Evolutionary conservation across 2,113 vertebrate species (phyloP).

Genomic region (Columba janthina): DNA sequence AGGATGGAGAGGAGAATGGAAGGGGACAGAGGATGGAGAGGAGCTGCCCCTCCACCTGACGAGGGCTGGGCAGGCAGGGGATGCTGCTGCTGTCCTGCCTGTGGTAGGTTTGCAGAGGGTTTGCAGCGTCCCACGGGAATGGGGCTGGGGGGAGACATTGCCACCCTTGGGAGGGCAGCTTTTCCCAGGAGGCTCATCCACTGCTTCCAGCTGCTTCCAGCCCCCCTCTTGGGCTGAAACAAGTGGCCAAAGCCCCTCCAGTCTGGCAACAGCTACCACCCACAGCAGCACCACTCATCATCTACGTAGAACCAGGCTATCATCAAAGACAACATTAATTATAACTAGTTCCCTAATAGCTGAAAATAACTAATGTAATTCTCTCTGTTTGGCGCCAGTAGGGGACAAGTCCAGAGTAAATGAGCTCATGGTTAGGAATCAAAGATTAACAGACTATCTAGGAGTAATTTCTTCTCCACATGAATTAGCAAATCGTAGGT

Average conservation of each 20-base stretch:
- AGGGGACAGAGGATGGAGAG: neutral
- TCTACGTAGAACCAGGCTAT: neutral
- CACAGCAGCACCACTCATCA: accelerated
- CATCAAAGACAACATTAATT: constrained; percentile 3
- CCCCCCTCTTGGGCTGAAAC: neutral
- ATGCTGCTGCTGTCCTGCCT: too few relatives aligned
- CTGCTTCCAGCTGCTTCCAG: neutral
- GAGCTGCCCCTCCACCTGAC: accelerated
- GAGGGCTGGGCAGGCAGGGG: neutral
- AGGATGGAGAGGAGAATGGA: neutral
- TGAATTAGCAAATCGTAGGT: constrained; percentile 59
- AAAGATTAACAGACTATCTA: constrained; percentile 59
- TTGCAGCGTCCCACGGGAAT: neutral
- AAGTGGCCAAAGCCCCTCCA: neutral
- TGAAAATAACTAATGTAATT: constrained; percentile 4
- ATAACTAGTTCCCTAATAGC: constrained; percentile 23
- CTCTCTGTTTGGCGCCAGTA: constrained; percentile 14
- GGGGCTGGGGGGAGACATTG: accelerated
- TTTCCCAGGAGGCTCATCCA: neutral
- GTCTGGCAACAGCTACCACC: neutral
- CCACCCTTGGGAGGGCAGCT: neutral
- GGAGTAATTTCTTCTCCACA: constrained; percentile 61
- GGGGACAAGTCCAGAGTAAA: constrained; percentile 57
- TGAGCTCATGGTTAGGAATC: constrained; percentile 57
- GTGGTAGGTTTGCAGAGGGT: neutral